Base-by-base conservation (phyloP, 2,797 vertebrate species). In the Chromobotia macracanthus region DNA sequence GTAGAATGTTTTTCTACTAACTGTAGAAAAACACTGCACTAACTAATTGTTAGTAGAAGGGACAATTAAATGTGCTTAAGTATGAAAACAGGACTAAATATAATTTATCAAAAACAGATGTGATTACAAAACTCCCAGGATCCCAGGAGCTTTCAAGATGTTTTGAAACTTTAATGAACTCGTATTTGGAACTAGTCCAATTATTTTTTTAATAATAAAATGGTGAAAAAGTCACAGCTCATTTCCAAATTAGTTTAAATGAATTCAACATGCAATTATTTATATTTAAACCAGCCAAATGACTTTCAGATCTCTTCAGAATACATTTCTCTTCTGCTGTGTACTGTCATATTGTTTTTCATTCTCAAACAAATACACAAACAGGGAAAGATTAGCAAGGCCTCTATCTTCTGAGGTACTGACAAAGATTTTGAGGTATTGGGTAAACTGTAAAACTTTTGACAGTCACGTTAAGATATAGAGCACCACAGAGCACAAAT, bases 41-140 rank as follows among this genome's bases (percentile, higher is more conserved):
- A n/a, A n/a, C n/a, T n/a, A n/a, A n/a, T n/a, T n/a, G n/a, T n/a
- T n/a, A n/a, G n/a, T n/a, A n/a, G n/a, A 41, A 48, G 35, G n/a
- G 12, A 75, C 65, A 80, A 72, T 21, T 41, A 70, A 44, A 19
- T 28, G 50, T n/a, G 51, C 50, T 66, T 35, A 77, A 58, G 38
- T 15, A 58, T 46, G 5, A 41, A 75, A 64, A 15, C 51, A 68
- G 56, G 44, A 25, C 55, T 72, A 72, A 72, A 18, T 53, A 19
- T 53, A 72, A 41, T 65, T 44, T 21, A 65, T 44, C 18, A 55
- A 64, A 19, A 70, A 48, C 41, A 71, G 50, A 70, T 56, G 79
- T 41, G 38, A 38, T 46, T 35, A 60, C 53, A 38, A 50, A 28
- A 23, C 19, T 38, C 41, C 4, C 4, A 15, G 51, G 13, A 11